Evolutionary conservation across 2,797 vertebrate species (phyloP).

Genomic region (Nasua narica): DNA sequence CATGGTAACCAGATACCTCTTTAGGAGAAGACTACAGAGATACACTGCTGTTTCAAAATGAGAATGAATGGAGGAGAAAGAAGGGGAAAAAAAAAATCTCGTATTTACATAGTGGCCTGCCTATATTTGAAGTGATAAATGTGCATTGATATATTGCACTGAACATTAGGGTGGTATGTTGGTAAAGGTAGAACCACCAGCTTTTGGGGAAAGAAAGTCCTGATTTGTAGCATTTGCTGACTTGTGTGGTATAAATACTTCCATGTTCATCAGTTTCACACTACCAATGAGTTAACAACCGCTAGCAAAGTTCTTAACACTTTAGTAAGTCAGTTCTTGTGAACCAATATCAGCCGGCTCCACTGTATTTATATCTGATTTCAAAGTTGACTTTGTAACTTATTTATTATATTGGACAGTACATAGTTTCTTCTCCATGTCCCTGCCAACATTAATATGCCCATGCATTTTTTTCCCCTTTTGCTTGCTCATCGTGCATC

Average conservation of each 20-base stretch:
- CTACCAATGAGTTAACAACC: neutral
- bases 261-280: neutral
- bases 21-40: neutral
- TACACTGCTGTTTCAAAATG: neutral
- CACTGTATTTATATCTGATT: neutral
- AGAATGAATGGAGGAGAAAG: neutral
- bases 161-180: neutral
- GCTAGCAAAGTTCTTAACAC: neutral
- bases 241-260: neutral
- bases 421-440: neutral
- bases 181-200: neutral
- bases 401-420: neutral
- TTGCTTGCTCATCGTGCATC: neutral
- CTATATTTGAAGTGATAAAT: neutral
- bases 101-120: neutral
- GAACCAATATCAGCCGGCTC: neutral
- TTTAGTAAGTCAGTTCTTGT: neutral
- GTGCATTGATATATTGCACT: neutral
- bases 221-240: neutral
- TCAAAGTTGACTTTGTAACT: neutral
- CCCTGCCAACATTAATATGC: neutral
- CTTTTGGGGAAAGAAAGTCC: neutral
- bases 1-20: neutral
- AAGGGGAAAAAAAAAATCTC: neutral
- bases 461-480: neutral